Conservation (phyloP, 2,888 invertebrate genomes). For the Cremastinae sp. region DNA sequence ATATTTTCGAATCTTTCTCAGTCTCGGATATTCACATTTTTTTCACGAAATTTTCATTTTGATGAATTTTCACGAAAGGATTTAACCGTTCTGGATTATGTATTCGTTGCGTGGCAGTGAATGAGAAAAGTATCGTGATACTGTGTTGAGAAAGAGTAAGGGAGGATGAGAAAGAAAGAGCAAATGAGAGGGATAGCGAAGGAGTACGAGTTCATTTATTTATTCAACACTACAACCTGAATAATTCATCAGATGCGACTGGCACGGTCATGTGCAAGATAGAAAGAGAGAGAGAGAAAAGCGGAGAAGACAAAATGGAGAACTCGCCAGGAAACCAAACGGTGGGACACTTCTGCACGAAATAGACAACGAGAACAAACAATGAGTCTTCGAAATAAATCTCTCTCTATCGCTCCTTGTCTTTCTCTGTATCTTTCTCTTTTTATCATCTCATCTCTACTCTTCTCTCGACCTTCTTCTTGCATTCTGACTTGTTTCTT, state of each 20-base stretch:
- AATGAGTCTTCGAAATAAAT: conserved; percentile 29
- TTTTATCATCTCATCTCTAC: no score
- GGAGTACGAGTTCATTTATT: conserved; percentile 39
- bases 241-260: conserved; percentile 52
- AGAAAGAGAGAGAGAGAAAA: conserved; percentile 44
- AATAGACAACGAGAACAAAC: conserved; percentile 56
- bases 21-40: background rate
- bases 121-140: conserved; percentile 29
- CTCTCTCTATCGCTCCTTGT: conserved; percentile 19
- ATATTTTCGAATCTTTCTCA: no score
- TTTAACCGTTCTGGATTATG: conserved; percentile 12
- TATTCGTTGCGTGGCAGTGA: conserved; percentile 17
- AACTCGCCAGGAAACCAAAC: no score
- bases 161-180: conserved; percentile 3
- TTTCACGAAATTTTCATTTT: background rate
- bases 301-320: conserved; percentile 53
- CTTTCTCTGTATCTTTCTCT: conserved; percentile 24
- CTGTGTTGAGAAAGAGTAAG: no score
- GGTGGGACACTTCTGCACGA: conserved; percentile 42
- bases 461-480: no score
- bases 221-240: conserved; percentile 54
- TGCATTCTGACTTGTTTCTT: conserved; percentile 39
- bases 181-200: no score
- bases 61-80: conserved; percentile 6
- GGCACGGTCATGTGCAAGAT: conserved; percentile 1